Base-by-base conservation (phyloP, 2,113 vertebrate species). In the Phyllostomus hastatus region DNA sequence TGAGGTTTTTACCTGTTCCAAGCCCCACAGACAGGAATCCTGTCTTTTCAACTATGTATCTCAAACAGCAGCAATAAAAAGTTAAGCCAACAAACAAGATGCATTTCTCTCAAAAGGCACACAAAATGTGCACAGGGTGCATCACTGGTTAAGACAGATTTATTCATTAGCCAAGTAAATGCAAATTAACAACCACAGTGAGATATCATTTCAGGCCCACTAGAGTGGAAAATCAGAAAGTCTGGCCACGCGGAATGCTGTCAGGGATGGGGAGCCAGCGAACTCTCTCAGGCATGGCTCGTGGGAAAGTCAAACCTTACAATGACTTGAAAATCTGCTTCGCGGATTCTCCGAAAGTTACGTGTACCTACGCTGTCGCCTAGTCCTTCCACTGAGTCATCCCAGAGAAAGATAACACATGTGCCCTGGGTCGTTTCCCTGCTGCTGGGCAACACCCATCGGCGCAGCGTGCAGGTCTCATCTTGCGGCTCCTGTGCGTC, bases 61-160 rank as follows among this genome's bases (percentile, higher is more conserved):
- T 81, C 81, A 92, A 80, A 57, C 38, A 88, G 72, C 43, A 80
- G 80, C 61, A 48, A 54, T 52, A 73, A 72, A 81, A 78, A 81
- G 81, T 43, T 17, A 78, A 66, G 78, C 78, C 54, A 82, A 50
- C 50, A 73, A 90, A 64, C 11, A 84, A 89, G 61, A 64, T 20
- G 9, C 16, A 10, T 75, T 90, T 35, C 35, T 96, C 22, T 81
- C 64, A 72, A 85, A 90, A 97, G 84, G 0, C 0, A 95, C 91
- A 66, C 78, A 93, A 94, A 54, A 50, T 69, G 50, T 83, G 52
- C 96, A 95, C 41, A 96, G 41, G 82, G 90, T 90, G 88, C 82
- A 69, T 92, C 48, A 70, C 90, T 0, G 3, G 79, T 84, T 97
- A 91, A 94, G 98, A 96, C 64, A 85, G 90, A 93, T 43, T 97